Evolutionary conservation across 2,113 vertebrate species (phyloP).

Genomic region (Tetrax tetrax): DNA sequence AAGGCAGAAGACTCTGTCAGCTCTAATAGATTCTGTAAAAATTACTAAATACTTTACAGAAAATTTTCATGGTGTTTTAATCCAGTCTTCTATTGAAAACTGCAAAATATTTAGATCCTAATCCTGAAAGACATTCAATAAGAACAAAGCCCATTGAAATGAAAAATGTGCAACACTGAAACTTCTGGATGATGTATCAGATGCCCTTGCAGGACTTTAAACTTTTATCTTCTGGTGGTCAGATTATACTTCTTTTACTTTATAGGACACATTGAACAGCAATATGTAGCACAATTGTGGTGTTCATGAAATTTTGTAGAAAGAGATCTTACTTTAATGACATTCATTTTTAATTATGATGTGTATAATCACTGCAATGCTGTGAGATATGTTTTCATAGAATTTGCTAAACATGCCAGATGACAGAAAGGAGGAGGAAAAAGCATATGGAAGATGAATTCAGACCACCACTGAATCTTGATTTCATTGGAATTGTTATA

Average conservation of each 20-base stretch:
- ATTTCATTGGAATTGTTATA: not conserved
- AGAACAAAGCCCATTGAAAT: not conserved
- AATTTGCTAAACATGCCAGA: not conserved
- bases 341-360: not conserved
- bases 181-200: not conserved
- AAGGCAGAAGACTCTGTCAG: not conserved
- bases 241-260: not conserved
- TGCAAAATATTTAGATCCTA: not conserved
- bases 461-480: not conserved
- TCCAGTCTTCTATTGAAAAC: not conserved
- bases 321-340: not conserved
- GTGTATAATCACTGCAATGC: not conserved
- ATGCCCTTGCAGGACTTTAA: not conserved
- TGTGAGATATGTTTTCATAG: not conserved
- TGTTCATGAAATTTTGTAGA: not conserved
- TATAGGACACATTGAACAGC: not conserved
- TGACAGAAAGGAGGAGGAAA: not conserved
- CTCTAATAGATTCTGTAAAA: not conserved
- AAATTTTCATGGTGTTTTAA: not conserved
- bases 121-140: not conserved
- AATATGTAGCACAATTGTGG: not conserved
- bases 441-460: not conserved
- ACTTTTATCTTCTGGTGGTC: not conserved
- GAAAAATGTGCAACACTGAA: not conserved
- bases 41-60: not conserved